Percentiles rank a stretch among this genome's conserved stretches.
phyloP scores from a whole-genome alignment of 2,113 vertebrate genomes.

The Gopherus evgoodei region DNA sequence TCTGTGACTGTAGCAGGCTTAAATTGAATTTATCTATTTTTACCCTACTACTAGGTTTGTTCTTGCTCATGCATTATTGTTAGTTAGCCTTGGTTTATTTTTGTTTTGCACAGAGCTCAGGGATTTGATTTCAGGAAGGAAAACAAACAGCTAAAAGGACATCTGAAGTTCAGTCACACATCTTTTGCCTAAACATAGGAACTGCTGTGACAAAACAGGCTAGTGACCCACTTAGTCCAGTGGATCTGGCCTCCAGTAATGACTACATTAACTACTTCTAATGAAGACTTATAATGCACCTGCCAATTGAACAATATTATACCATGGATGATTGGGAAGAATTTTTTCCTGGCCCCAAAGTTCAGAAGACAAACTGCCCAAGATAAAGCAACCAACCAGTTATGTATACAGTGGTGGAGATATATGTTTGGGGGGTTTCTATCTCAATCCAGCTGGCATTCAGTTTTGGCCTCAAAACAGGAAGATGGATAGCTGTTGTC shows the following conservation, averaged over 20 bases:
- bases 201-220: conserved; percentile 28
- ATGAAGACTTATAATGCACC: neutral
- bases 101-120: conserved; percentile 64
- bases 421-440: conserved; percentile 41
- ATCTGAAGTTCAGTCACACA: conserved; percentile 45
- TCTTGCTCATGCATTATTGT: conserved; percentile 69
- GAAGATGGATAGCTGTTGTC: conserved; percentile 41
- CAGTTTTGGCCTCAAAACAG: neutral
- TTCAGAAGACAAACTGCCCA: conserved; percentile 42
- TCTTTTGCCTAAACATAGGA: conserved; percentile 50
- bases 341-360: neutral
- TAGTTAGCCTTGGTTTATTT: conserved; percentile 63
- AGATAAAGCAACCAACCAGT: neutral
- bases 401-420: conserved; percentile 20
- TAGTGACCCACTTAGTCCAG: neutral
- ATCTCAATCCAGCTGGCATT: neutral
- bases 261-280: neutral
- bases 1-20: conserved; percentile 48
- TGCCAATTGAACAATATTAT: neutral
- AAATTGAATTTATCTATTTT: conserved; percentile 74
- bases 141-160: conserved; percentile 67
- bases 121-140: conserved; percentile 73
- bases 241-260: neutral
- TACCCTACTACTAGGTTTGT: conserved; percentile 63
- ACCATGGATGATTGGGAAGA: neutral